Percentiles rank a stretch among this genome's conserved stretches.
phyloP scores from a whole-genome alignment of 1,140 invertebrate genomes.

The Drosophila dunni region DNA sequence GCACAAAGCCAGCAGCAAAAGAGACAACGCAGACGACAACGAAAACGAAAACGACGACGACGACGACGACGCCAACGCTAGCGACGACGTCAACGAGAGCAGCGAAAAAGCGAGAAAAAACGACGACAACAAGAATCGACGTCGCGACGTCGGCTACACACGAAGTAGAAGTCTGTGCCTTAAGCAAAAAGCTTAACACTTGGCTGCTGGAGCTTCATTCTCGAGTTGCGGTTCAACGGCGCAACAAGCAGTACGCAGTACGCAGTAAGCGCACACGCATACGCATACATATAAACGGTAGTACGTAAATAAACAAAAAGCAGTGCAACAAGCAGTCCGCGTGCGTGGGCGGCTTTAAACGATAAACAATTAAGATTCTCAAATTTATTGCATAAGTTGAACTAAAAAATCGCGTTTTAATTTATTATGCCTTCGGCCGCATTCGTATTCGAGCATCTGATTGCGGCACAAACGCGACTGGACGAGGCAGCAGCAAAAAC shows the following conservation, averaged over 20 bases:
- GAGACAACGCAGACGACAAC: slow-evolving; percentile 22
- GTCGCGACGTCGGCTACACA: slow-evolving; percentile 14
- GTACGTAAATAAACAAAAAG: slow-evolving; percentile 11
- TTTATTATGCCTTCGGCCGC: slow-evolving; percentile 74
- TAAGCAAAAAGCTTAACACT: slow-evolving; percentile 70
- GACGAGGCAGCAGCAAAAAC: slow-evolving; percentile 53
- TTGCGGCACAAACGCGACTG: slow-evolving; percentile 75
- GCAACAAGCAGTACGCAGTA: slow-evolving; percentile 31
- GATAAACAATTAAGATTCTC: neutral
- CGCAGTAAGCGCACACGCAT: neutral
- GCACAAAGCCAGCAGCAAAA: slow-evolving; percentile 29
- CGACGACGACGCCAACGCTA: neutral
- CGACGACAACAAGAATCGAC: slow-evolving; percentile 2
- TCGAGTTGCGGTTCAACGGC: slow-evolving; percentile 75
- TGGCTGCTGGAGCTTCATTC: slow-evolving; percentile 73
- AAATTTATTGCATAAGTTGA: slow-evolving; percentile 2
- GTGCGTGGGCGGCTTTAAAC: slow-evolving; percentile 43
- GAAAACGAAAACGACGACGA: slow-evolving; percentile 23
- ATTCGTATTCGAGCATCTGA: slow-evolving; percentile 79
- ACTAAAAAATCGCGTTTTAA: slow-evolving; percentile 16
- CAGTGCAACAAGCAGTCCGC: slow-evolving; percentile 37
- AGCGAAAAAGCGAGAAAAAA: slow-evolving; percentile 8
- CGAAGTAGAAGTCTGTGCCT: slow-evolving; percentile 35
- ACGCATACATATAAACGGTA: neutral
- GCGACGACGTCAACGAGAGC: slow-evolving; percentile 12